Evolutionary conservation across 2,888 invertebrate species (phyloP), one percentile per base, ranked within the genome.

Genomic region (Nomada flava): DNA sequence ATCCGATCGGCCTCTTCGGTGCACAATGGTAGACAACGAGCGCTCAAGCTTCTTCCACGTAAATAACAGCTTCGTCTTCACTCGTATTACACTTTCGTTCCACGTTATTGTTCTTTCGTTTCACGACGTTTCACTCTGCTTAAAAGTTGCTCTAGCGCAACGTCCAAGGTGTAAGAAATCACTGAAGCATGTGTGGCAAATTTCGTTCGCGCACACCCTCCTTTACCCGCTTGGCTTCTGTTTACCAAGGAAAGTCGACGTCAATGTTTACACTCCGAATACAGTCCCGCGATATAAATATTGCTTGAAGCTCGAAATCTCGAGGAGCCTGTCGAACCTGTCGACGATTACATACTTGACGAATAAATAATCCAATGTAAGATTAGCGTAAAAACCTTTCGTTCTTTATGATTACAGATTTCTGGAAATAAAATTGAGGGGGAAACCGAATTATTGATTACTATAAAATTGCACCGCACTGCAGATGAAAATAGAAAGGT

Each of bases 401-500:
- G 11, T 11, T 1, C 2, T 76, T 70, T 77, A 11, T 75, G 63
- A 55, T 77, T 63, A 20, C 75, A 79, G 80, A 75, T 53, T 59
- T 44, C 29, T 26, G 42, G 9, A 23, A 59, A 62, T 50, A 42
- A 2, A 52, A n/a, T 23, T 67, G 65, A 3, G 59, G 70, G 50
- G 18, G 26, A 42, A 9, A 47, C 23, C 63, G 47, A 26, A 36
- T 55, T 63, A 64, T 20, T 57, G 36, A 68, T 65, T 57, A 65
- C 23, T 65, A 44, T 69, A 57, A 67, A 67, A 76, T 47, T 36
- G 47, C 64, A 75, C 71, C 57, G 64, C 65, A 52, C 36, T 55
- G 75, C 74, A 87, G 70, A 78, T 82, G 77, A 68, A 53, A 64
- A 13, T 59, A 74, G 44, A 53, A 53, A 9, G 47, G 67, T 44